Evolutionary conservation across 1,140 invertebrate species (phyloP).

Genomic region (Cherax quadricarinatus): DNA sequence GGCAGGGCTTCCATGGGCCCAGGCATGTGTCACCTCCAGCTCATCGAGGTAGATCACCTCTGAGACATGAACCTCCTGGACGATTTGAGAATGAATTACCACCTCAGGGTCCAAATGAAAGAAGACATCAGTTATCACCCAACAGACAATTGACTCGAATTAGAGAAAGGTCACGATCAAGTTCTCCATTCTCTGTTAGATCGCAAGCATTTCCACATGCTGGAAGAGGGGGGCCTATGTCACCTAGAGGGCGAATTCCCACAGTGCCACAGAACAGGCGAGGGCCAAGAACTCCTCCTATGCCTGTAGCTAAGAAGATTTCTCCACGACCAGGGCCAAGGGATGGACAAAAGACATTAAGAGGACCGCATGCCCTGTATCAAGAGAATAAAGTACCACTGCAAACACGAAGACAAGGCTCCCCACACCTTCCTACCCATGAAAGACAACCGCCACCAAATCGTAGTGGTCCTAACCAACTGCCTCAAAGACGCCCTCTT

Average conservation of each 20-base stretch:
- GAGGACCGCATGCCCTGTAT: conserved; percentile 31
- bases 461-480: background rate
- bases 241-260: conserved; percentile 33
- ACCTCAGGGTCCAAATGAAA: conserved; percentile 24
- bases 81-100: conserved; percentile 43
- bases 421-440: conserved; percentile 17
- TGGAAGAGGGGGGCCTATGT: conserved; percentile 50
- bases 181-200: conserved; percentile 47
- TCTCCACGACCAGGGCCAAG: conserved; percentile 32
- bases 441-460: conserved; percentile 4
- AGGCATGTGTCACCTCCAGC: conserved; percentile 27
- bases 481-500: background rate
- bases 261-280: conserved; percentile 28
- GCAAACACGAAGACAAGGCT: background rate
- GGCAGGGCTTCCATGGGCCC: conserved; percentile 22
- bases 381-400: conserved; percentile 33
- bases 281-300: conserved; percentile 58
- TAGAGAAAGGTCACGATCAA: conserved; percentile 40
- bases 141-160: conserved; percentile 2
- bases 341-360: conserved; percentile 30
- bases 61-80: conserved; percentile 12
- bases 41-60: conserved; percentile 30
- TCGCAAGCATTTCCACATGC: conserved; percentile 22
- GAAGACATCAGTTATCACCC: conserved; percentile 40
- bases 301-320: conserved; percentile 32